A percentile compares a stretch with the other conserved stretches of the same genome.
Evolutionary conservation across 2,797 vertebrate genomes (phyloP).

Genomic region (Naso thynnoides): DNA sequence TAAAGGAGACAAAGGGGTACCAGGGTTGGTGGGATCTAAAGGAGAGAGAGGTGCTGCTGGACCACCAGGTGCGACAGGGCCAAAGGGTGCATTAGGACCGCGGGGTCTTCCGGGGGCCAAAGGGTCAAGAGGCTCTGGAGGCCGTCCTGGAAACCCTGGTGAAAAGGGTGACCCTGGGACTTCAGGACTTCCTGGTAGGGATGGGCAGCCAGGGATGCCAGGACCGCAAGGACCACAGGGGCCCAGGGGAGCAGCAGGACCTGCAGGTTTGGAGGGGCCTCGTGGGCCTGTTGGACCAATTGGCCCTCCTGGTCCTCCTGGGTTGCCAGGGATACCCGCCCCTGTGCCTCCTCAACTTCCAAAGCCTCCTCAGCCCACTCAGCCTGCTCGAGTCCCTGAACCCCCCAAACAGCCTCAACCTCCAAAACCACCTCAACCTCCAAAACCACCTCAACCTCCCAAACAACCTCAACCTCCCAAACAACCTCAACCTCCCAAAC

Average conservation of each 20-base stretch:
- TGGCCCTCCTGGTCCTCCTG: constrained; percentile 90
- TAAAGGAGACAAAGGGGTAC: constrained; percentile 92
- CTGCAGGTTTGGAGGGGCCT: constrained; percentile 88
- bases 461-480: constrained; percentile 50
- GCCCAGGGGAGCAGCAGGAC: constrained; percentile 88
- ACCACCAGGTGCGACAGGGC: constrained; percentile 86
- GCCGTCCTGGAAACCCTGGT: constrained; percentile 91
- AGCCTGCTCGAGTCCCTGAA: constrained; percentile 54
- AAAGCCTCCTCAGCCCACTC: constrained; percentile 36
- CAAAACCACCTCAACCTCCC: constrained; percentile 48
- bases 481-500: constrained; percentile 57
- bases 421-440: constrained; percentile 48
- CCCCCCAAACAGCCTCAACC: constrained; percentile 40
- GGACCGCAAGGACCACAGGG: constrained; percentile 91
- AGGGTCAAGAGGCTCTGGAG: constrained; percentile 93
- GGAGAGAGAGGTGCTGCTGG: constrained; percentile 92
- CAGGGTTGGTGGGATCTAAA: constrained; percentile 87
- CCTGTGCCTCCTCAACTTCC: constrained; percentile 15
- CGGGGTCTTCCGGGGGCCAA: constrained; percentile 91
- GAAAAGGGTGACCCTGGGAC: constrained; percentile 91
- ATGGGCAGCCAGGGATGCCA: constrained; percentile 87
- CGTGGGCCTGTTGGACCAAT: constrained; percentile 89
- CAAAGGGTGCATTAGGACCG: constrained; percentile 89
- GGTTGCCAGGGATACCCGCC: constrained; percentile 86
- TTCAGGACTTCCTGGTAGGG: constrained; percentile 88